These are phyloP conservation scores for Calephelis virginiensis DNA, from an alignment of 1,140 invertebrate species.

Conservation along the genomic window DNA sequence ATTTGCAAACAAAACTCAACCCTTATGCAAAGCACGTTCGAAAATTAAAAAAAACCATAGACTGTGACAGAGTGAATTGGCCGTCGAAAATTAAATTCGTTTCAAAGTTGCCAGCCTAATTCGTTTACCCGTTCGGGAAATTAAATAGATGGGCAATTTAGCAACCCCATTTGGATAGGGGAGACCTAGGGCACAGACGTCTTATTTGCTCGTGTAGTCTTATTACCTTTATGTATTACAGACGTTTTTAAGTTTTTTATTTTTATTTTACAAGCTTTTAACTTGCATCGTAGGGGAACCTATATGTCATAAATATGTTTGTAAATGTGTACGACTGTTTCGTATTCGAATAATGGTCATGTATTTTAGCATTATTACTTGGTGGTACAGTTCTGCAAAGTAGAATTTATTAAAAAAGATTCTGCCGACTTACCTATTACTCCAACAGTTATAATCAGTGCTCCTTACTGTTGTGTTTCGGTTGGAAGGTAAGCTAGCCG, in stretches of 20 bases:
- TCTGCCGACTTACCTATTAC: too few species aligned
- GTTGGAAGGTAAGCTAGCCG: too few species aligned
- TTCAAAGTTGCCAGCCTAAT: conserved; percentile 74
- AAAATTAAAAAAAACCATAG: conserved; percentile 14
- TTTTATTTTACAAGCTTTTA: too few species aligned
- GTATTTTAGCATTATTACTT: too few species aligned
- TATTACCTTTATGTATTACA: not conserved
- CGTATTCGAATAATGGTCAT: too few species aligned
- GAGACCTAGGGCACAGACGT: conserved; percentile 48
- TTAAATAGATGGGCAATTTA: conserved; percentile 77
- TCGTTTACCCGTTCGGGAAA: conserved; percentile 74
- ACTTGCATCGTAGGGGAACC: too few species aligned
- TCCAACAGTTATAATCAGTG: too few species aligned
- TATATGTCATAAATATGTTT: too few species aligned
- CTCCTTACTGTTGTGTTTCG: too few species aligned
- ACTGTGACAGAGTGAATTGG: conserved; percentile 55
- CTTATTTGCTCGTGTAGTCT: conserved; percentile 40
- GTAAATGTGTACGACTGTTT: too few species aligned
- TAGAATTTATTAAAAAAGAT: too few species aligned
- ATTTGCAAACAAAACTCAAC: conserved; percentile 8
- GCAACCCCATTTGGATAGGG: conserved; percentile 59
- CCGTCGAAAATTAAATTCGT: conserved; percentile 68
- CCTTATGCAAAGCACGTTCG: conserved; percentile 3
- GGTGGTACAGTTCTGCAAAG: too few species aligned
- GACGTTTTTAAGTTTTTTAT: not conserved